Evolutionary conservation across 2,797 vertebrate genomes (phyloP).

Genomic region (Acanthornis magna): DNA sequence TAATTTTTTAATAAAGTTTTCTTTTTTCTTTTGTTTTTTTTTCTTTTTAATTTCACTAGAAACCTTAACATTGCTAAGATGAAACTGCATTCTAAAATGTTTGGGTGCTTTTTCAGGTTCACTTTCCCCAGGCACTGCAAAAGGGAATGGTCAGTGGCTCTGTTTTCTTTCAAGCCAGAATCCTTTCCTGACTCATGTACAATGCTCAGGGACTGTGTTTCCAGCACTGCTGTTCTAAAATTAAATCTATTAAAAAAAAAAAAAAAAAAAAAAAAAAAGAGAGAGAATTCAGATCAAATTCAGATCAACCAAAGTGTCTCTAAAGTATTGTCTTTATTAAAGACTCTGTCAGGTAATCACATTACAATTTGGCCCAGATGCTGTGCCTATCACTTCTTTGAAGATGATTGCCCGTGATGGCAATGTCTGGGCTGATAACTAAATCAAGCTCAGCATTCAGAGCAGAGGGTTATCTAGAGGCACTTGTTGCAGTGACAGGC

Average conservation of each 20-base stretch:
- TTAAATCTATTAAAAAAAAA: not conserved
- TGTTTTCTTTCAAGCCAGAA: not conserved
- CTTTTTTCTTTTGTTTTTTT: not conserved
- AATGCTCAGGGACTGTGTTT: not conserved
- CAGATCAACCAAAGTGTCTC: not conserved
- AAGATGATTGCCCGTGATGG: conserved; percentile 7
- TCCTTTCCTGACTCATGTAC: not conserved
- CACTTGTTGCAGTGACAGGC: conserved; percentile 11
- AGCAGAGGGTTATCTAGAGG: not conserved
- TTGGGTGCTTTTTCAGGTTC: not conserved
- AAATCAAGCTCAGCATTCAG: not conserved
- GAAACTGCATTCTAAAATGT: not conserved
- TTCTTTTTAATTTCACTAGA: not conserved
- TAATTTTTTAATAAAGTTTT: not conserved
- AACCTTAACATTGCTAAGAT: not conserved
- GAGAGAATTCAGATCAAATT: not conserved
- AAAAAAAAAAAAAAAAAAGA: not conserved
- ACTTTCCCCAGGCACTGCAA: not conserved
- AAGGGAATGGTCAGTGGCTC: not conserved
- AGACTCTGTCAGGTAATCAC: not conserved
- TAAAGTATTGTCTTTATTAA: conserved; percentile 45
- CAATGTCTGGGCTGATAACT: conserved; percentile 1
- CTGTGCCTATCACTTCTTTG: conserved; percentile 13
- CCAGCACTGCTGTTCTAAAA: conserved; percentile 15
- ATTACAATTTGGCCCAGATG: conserved; percentile 10